These are phyloP conservation scores for Acanthosepion lycidas DNA, from an alignment of 2,888 invertebrate genomes.

Conservation along the genomic window DNA sequence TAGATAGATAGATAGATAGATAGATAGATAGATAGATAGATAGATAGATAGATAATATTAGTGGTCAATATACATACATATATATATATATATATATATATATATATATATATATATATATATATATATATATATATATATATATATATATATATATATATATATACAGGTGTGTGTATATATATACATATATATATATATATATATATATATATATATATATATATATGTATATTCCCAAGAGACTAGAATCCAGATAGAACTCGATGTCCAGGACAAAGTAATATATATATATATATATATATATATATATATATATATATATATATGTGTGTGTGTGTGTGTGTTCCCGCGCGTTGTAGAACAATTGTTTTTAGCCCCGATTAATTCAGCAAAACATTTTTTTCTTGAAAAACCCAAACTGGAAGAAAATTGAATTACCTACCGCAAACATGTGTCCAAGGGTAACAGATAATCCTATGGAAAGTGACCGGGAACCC, in stretches of 20 bases:
- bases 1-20: background rate
- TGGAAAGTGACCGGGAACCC: constrained; percentile 86
- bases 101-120: background rate
- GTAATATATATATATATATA: background rate
- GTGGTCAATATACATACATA: too few relatives aligned
- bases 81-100: background rate
- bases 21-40: background rate
- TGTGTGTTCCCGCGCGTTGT: background rate
- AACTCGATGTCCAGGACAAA: too few relatives aligned
- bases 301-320: background rate
- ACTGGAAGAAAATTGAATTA: background rate
- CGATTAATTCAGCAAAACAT: too few relatives aligned
- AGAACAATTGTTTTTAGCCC: too few relatives aligned
- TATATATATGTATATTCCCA: background rate
- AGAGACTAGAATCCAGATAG: too few relatives aligned
- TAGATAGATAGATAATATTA: background rate
- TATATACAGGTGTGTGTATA: background rate
- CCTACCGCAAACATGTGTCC: constrained; percentile 42
- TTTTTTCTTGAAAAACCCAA: too few relatives aligned
- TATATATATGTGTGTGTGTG: background rate
- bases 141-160: background rate
- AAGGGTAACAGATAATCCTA: constrained; percentile 86
- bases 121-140: background rate
- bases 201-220: background rate
- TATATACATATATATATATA: background rate